Base-by-base conservation (phyloP, 1,140 invertebrate genomes). In the Diuraphis noxia region DNA sequence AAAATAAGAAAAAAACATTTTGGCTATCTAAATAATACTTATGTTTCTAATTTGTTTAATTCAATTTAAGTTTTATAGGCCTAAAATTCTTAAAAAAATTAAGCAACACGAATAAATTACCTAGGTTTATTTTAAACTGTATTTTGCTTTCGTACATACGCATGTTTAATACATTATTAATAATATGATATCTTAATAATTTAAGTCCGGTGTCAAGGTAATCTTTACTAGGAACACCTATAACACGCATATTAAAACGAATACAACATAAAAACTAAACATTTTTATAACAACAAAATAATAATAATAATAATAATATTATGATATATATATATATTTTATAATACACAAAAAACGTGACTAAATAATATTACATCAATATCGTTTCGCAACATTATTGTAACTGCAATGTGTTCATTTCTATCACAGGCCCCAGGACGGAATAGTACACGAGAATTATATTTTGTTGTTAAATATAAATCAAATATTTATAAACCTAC, bases 371-470 rank as follows among this genome's bases (percentile, higher is more conserved):
- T 86, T 40, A 63, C 40, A 88, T 63, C 13, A n/a, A 72, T 88
- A 88, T 63, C 23, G 36, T 88, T 88, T 88, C 25, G 49, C 23
- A 88, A 88, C 49, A 34, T 87, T 36, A 21, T 46, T 38, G 34
- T 34, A 85, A n/a, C 56, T 72, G 79, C 6, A 87, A 52, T 63
- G 86, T 81, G 43, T 91, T 77, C 38, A 23, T 79, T 34, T 81
- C 89, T 91, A 91, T 91, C 89, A 91, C 89, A 91, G 89, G 77
- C 77, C 77, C 82, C 43, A 49, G 77, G 72, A 91, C 89, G 72
- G 72, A 90, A 90, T 46, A 90, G 88, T 91, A 91, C 89, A 79
- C 88, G 88, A 89, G 30, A 63, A 36, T 25, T 63, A 56, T 38
- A 30, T 56, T 23, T 52, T 49, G 49, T n/a, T n/a, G n/a, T n/a